Conservation (phyloP, 2,113 vertebrate genomes). For the Cebus imitator region DNA sequence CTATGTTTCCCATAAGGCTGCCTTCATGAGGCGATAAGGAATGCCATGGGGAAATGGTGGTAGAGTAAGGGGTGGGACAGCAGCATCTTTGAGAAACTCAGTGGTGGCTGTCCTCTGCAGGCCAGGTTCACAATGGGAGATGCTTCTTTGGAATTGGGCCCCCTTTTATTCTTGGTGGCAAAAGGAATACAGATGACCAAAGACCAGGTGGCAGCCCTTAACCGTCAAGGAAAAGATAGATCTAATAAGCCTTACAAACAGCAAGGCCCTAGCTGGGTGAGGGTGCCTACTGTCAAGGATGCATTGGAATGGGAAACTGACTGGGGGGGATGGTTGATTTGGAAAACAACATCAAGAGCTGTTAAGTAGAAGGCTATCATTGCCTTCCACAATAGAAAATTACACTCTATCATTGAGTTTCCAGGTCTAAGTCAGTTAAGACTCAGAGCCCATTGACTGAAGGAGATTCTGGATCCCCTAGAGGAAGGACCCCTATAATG, state of each 20-base stretch:
- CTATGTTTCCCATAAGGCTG: neutral
- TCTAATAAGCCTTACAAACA: neutral
- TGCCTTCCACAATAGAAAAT: neutral
- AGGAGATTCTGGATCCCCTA: neutral
- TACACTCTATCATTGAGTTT: neutral
- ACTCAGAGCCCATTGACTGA: neutral
- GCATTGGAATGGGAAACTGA: neutral
- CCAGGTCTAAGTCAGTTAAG: neutral
- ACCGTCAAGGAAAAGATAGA: neutral
- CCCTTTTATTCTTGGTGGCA: neutral
- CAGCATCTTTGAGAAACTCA: neutral
- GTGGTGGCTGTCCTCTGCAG: neutral
- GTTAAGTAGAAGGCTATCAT: neutral
- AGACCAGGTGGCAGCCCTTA: neutral
- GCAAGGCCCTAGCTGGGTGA: neutral
- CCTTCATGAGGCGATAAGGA: neutral
- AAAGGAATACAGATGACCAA: neutral
- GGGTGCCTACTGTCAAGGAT: neutral
- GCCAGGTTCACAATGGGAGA: neutral
- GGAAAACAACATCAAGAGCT: neutral
- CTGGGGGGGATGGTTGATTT: neutral
- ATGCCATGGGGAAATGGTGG: neutral
- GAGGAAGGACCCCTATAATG: neutral
- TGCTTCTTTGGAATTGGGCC: neutral
- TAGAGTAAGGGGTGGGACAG: too few relatives aligned